Percentiles rank a stretch among this genome's conserved stretches.
Evolutionary conservation across 2,797 vertebrate species (phyloP).

Genomic region (Cercopithecus petaurista): DNA sequence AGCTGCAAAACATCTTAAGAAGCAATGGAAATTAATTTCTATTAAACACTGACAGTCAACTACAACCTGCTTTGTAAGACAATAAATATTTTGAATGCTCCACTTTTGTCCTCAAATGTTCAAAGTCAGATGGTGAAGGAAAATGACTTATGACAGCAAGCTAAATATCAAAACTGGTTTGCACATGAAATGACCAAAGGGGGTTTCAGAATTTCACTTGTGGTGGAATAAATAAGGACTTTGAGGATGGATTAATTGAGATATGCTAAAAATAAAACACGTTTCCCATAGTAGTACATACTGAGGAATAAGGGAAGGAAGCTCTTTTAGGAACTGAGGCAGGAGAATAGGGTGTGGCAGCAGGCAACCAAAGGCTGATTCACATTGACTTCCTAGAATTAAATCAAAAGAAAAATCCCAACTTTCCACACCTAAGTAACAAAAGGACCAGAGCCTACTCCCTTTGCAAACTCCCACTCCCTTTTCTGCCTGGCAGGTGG

Average conservation of each 20-base stretch:
- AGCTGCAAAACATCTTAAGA: slow-evolving; percentile 37
- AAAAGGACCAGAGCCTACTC: no score
- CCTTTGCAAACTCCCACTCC: no score
- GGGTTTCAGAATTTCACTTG: neutral
- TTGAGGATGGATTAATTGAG: neutral
- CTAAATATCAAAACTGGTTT: neutral
- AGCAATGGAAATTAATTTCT: slow-evolving; percentile 56
- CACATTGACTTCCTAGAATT: no score
- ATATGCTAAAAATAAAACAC: neutral
- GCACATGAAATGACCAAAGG: neutral
- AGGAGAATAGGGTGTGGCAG: no score
- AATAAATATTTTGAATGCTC: neutral
- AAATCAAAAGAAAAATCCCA: no score
- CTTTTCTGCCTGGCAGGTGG: no score
- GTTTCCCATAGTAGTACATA: neutral
- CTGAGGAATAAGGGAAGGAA: neutral
- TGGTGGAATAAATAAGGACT: neutral
- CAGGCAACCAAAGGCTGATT: no score
- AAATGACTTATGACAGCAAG: neutral
- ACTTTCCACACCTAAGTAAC: no score
- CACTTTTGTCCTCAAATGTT: slow-evolving; percentile 32
- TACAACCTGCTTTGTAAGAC: neutral
- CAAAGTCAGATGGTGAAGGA: neutral
- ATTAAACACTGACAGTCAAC: slow-evolving; percentile 34
- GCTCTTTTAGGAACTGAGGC: neutral